Conservation (phyloP, 2,888 invertebrate species). For the Vanessa cardui region DNA sequence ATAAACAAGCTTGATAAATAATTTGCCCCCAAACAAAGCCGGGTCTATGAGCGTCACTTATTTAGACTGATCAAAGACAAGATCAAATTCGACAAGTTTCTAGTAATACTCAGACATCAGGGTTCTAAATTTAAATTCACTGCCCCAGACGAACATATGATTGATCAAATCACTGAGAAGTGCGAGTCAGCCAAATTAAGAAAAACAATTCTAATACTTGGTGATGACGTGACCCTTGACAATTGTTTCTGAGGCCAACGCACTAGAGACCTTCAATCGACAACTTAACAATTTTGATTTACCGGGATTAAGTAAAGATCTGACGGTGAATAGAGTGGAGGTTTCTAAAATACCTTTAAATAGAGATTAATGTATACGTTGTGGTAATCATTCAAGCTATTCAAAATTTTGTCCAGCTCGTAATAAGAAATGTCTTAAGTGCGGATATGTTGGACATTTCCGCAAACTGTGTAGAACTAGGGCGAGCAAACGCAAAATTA, state of each 20-base stretch:
- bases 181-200: constrained; percentile 27
- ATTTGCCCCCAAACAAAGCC: constrained; percentile 20
- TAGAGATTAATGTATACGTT: too few relatives aligned
- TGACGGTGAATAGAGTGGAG: too few relatives aligned
- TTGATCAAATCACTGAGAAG: constrained; percentile 35
- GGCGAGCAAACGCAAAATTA: background rate
- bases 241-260: constrained; percentile 42
- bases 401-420: background rate
- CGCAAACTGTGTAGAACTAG: background rate
- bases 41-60: constrained; percentile 32
- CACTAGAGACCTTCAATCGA: constrained; percentile 38
- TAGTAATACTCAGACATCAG: constrained; percentile 40
- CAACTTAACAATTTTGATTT: constrained; percentile 13
- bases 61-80: constrained; percentile 29
- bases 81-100: constrained; percentile 41
- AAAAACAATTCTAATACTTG: constrained; percentile 40
- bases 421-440: background rate
- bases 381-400: too few relatives aligned
- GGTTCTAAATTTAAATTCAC: constrained; percentile 24
- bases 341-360: too few relatives aligned
- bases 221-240: constrained; percentile 37
- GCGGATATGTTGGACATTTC: background rate
- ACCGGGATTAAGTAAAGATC: too few relatives aligned
- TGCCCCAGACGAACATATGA: constrained; percentile 29
- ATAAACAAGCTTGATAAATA: constrained; percentile 19